Conservation (phyloP, 2,113 vertebrate genomes). For the Pampusana beccarii region DNA sequence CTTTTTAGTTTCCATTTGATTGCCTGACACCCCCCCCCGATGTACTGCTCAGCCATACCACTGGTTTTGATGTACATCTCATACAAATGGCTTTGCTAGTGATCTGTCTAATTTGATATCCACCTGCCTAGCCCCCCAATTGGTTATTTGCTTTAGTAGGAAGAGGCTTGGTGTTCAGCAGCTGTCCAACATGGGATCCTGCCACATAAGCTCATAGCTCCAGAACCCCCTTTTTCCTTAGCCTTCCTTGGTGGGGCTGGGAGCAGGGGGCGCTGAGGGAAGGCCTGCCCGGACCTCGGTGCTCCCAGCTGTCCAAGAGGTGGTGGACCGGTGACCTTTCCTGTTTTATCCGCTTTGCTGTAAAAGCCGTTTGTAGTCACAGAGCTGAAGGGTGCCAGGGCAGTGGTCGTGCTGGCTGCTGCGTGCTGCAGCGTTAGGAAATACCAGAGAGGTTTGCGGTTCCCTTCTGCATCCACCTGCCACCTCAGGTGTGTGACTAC, state of each 20-base stretch:
- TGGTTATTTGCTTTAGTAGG: background rate
- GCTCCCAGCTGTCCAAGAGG: fast-evolving
- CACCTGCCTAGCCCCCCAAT: background rate
- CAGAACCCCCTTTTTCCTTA: fast-evolving
- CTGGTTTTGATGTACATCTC: background rate
- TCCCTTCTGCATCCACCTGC: background rate
- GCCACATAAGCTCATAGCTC: background rate
- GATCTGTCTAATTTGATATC: background rate
- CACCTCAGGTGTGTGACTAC: background rate
- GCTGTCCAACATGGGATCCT: background rate
- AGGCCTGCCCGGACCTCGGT: background rate
- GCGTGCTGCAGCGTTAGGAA: fast-evolving
- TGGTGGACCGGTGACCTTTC: background rate
- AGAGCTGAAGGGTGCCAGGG: background rate
- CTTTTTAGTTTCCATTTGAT: conserved; percentile 42
- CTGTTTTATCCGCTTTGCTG: background rate
- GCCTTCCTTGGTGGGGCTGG: background rate
- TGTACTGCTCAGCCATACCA: background rate
- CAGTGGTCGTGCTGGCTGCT: background rate
- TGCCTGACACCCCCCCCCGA: background rate
- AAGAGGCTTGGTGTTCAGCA: background rate
- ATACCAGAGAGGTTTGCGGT: background rate
- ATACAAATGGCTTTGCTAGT: background rate
- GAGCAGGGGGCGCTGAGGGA: background rate
- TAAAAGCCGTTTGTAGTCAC: background rate